Evolutionary conservation across 1,140 invertebrate species (phyloP), one percentile per base, ranked within the genome.

Genomic region (Anastrepha ludens): DNA sequence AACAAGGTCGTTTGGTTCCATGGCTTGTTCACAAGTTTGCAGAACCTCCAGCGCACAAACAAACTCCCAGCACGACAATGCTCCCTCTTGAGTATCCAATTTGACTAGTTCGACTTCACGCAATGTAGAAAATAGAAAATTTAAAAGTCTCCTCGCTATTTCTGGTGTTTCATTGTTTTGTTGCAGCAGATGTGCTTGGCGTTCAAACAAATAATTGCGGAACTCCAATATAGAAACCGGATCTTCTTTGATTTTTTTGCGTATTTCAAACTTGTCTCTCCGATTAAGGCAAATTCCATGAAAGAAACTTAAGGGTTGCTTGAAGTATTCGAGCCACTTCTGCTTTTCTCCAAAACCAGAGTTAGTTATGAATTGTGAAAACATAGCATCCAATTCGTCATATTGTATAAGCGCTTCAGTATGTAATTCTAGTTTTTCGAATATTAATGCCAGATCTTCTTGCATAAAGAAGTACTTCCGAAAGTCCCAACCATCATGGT

Each of bases 371-470:
- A 99, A 99, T 94, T 99, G 98, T 13, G 98, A 98, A 93, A 99
- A 99, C 85, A 99, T 95, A 86, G 98, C 98, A 95, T 99, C 98
- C 89, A 99, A 94, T 94, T 99, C 98, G 94, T 99, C 98, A 94
- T 99, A 99, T 91, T 99, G 98, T 78, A 99, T 97, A 88, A 99
- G 94, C 44, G 98, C 98, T 94, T 99, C 98, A 90, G 99, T 98
- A 93, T 97, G 96, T 81, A 99, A 94, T 87, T 97, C 98, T 88
- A 99, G 94, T 96, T 98, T 98, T 95, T 99, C 97, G 89, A 99
- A 95, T 88, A 98, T 97, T 94, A 99, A 97, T 85, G 98, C 98
- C 89, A 99, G 94, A 95, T 99, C 97, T 94, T 99, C 98, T 96
- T 99, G 95, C 89, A 99, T 94, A 89, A 98, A 95, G 94, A 99